These are phyloP conservation scores for Sipha flava DNA, from an alignment of 1,140 invertebrate species.

Conservation along the genomic window DNA sequence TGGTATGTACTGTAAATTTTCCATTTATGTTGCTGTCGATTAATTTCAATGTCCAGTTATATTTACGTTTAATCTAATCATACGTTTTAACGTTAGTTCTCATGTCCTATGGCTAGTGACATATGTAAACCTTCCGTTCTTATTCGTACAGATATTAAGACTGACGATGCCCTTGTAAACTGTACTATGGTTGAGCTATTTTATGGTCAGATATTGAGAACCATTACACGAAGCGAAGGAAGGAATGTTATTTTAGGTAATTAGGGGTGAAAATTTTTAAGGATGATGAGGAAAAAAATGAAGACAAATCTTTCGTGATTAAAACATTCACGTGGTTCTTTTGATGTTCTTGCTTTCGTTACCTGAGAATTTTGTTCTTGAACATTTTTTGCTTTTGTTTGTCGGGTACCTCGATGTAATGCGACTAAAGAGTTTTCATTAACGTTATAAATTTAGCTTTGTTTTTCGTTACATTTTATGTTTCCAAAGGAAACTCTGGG, in stretches of 20 bases:
- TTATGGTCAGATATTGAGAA: neutral
- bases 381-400: neutral
- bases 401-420: neutral
- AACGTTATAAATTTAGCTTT: neutral
- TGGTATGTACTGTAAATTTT: no score
- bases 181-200: neutral
- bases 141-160: neutral
- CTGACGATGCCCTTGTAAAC: neutral
- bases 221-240: neutral
- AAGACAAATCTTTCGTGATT: neutral
- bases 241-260: neutral
- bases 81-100: neutral
- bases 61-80: neutral
- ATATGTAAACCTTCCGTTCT: neutral
- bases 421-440: conserved; percentile 4
- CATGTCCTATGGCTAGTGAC: neutral
- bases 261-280: neutral
- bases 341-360: conserved; percentile 3
- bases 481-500: neutral
- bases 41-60: no score
- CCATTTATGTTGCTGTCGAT: no score
- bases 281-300: neutral
- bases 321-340: neutral
- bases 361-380: neutral
- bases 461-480: neutral